These are phyloP conservation scores for Buathra laborator DNA, from an alignment of 2,888 invertebrate species.

Conservation along the genomic window DNA sequence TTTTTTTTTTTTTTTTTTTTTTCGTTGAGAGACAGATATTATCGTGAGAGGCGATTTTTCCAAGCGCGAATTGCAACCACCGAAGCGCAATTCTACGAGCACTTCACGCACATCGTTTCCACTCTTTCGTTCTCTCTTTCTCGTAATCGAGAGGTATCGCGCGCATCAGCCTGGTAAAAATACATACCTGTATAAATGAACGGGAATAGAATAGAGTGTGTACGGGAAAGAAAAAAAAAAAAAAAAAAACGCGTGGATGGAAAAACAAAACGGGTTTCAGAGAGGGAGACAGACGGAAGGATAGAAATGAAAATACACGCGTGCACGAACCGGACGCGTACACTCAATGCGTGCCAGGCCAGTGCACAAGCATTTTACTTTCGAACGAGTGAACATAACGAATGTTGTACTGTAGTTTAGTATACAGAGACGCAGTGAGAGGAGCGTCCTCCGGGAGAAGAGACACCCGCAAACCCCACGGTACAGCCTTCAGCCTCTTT, in stretches of 20 bases:
- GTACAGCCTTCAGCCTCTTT: background rate
- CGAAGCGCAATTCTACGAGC: constrained; percentile 21
- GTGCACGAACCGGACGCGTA: constrained; percentile 37
- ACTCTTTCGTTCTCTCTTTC: constrained; percentile 8
- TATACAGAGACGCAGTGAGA: constrained; percentile 6
- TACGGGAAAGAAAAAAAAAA: constrained; percentile 12
- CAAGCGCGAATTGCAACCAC: constrained; percentile 45
- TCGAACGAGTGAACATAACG: constrained; percentile 58
- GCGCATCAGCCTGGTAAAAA: constrained; percentile 57
- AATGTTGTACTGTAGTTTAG: constrained; percentile 40
- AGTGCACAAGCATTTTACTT: constrained; percentile 64
- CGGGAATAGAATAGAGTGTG: constrained; percentile 20
- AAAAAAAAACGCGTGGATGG: background rate
- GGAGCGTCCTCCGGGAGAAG: background rate
- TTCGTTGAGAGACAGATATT: constrained; percentile 9
- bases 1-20: constrained; percentile 22
- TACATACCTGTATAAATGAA: constrained; percentile 55
- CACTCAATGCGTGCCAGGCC: constrained; percentile 54
- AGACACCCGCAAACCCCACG: background rate
- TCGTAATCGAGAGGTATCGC: constrained; percentile 28
- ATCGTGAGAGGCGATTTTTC: constrained; percentile 31
- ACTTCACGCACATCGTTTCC: background rate
- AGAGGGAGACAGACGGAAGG: constrained; percentile 1
- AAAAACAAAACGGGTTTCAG: background rate
- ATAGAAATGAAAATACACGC: constrained; percentile 39